These are phyloP conservation scores for Fragum fragum DNA, from an alignment of 2,888 invertebrate species.

Conservation along the genomic window DNA sequence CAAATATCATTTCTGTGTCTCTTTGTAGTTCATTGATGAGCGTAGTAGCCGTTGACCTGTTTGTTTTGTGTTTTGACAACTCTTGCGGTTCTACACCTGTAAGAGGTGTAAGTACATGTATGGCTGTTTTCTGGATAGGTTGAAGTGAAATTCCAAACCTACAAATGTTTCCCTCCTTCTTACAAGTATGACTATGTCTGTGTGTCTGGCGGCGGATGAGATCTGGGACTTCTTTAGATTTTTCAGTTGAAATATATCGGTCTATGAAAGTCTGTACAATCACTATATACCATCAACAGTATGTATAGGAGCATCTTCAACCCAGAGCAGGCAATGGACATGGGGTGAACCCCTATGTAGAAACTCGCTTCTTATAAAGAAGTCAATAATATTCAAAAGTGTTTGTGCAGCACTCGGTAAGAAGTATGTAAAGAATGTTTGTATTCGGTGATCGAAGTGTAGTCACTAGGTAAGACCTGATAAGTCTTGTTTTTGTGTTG, in stretches of 20 bases:
- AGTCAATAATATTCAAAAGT: conserved; percentile 16
- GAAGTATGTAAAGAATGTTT: conserved; percentile 22
- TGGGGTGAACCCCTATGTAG: conserved; percentile 69
- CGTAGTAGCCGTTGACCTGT: neutral
- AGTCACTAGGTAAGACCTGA: conserved; percentile 44
- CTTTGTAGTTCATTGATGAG: neutral
- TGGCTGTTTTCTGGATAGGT: conserved; percentile 47
- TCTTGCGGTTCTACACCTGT: conserved; percentile 12
- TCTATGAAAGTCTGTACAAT: conserved; percentile 10
- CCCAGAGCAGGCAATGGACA: conserved; percentile 60
- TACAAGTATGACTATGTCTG: conserved; percentile 23
- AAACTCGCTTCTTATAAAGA: conserved; percentile 59
- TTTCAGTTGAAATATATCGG: neutral
- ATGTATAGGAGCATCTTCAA: conserved; percentile 7
- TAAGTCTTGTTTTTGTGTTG: conserved; percentile 21
- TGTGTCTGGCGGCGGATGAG: neutral
- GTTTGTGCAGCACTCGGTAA: conserved; percentile 11
- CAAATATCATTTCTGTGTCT: neutral
- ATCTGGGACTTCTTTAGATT: conserved; percentile 1
- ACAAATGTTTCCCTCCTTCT: conserved; percentile 39
- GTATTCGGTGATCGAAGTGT: conserved; percentile 34
- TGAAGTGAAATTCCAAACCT: conserved; percentile 57
- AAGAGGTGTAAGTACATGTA: conserved; percentile 56
- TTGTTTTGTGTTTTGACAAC: neutral
- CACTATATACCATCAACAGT: neutral